These are phyloP conservation scores for Mythimna albipuncta DNA, from an alignment of 2,888 invertebrate species.

Conservation along the genomic window DNA sequence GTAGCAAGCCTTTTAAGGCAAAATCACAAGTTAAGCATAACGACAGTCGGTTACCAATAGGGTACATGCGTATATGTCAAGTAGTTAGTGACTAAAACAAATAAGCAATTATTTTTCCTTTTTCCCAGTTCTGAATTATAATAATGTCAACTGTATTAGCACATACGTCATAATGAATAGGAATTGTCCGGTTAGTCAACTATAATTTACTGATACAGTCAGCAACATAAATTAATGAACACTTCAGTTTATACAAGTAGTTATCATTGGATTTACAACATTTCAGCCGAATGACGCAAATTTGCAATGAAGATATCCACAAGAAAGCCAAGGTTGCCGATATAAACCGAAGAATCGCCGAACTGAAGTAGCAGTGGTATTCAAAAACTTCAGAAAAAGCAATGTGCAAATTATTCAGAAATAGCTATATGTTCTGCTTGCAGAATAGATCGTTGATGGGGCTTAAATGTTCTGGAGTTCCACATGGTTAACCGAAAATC, in stretches of 20 bases:
- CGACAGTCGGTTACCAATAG: background rate
- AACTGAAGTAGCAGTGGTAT: too few relatives aligned
- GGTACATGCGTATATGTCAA: background rate
- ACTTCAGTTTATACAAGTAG: background rate
- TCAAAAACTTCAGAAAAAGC: too few relatives aligned
- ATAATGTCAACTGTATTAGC: background rate
- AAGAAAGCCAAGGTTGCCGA: too few relatives aligned
- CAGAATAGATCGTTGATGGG: too few relatives aligned
- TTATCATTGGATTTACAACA: background rate
- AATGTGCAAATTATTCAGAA: too few relatives aligned
- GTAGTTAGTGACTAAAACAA: background rate
- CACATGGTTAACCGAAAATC: too few relatives aligned
- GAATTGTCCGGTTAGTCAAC: constrained; percentile 4
- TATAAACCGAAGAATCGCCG: too few relatives aligned
- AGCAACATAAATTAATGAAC: background rate
- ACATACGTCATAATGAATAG: constrained; percentile 12
- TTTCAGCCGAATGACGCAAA: background rate
- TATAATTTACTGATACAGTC: background rate
- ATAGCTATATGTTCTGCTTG: too few relatives aligned
- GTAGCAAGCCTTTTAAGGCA: background rate
- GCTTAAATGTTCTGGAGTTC: too few relatives aligned
- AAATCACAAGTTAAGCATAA: background rate
- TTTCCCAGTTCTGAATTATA: background rate
- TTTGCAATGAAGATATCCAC: too few relatives aligned
- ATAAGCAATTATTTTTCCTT: background rate